Base-by-base conservation (phyloP, 2,113 vertebrate species). In the Corvus hawaiiensis region DNA sequence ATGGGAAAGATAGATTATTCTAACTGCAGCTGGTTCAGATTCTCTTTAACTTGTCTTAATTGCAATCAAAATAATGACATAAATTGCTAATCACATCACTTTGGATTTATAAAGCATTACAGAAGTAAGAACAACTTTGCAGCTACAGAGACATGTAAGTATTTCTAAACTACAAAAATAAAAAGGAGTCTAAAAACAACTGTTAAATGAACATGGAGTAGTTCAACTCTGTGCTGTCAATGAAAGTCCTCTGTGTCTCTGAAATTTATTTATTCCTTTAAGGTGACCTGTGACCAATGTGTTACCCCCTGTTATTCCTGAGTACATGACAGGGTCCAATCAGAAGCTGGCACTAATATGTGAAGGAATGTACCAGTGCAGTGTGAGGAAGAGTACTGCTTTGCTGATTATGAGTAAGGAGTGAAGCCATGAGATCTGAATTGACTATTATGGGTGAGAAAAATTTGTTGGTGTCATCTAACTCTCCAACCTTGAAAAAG, bases 11-110 rank as follows among this genome's bases (percentile, higher is more conserved):
- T 5, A 23, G 16, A 54, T 44, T 35, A 43, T 63, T 83, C 20
- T 75, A 67, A 67, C 32, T 80, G 32, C 76, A 84, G 22, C 8
- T 85, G 32, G 21, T 39, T 87, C 63, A 32, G 75, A 39, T 51
- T 88, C 33, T 68, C 95, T 92, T 72, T 77, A 79, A 77, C 7
- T 58, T 66, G 39, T 75, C 72, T 93, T 94, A 75, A 94, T 83
- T 90, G 69, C 75, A 96, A 94, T 82, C 64, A 96, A 93, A 97
- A 95, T 84, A 95, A 96, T 88, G 49, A 94, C 41, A 95, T 63
- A 88, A 96, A 82, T 87, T 87, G 84, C 87, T 91, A 76, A 75
- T 62, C 22, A 16, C 41, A 68, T 63, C 49, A 27, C 21, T 81
- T 58, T 19, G 52, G 39, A 84, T 79, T 90, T 58, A 62, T 41